A percentile compares a stretch with the other conserved stretches of the same genome.
phyloP scores from a whole-genome alignment of 2,888 invertebrate species.

The Phengaris arion region DNA sequence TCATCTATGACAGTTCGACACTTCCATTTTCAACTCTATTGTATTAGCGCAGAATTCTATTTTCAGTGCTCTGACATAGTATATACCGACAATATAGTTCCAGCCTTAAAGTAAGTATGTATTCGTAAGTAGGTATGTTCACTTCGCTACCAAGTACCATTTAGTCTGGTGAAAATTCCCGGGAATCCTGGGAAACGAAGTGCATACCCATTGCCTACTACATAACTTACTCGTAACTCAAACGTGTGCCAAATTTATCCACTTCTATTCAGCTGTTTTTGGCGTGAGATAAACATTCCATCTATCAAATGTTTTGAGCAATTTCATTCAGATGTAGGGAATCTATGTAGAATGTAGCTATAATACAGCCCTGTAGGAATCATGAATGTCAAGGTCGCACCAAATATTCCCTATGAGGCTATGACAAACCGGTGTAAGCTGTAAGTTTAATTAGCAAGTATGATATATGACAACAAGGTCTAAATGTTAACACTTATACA shows the following conservation, averaged over 20 bases:
- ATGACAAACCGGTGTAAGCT: background rate
- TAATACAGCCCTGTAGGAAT: background rate
- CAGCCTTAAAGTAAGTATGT: too few relatives aligned
- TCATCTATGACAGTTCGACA: too few relatives aligned
- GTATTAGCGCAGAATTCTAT: too few relatives aligned
- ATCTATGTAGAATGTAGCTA: background rate
- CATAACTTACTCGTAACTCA: background rate
- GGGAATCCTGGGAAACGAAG: background rate
- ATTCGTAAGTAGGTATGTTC: too few relatives aligned
- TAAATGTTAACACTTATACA: too few relatives aligned
- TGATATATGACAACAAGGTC: too few relatives aligned
- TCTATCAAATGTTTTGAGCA: background rate
- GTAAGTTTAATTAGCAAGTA: background rate
- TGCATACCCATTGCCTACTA: background rate
- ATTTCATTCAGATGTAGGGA: background rate
- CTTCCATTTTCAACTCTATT: too few relatives aligned
- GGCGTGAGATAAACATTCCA: slow-evolving; percentile 10
- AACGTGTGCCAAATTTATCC: slow-evolving; percentile 16
- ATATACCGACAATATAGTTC: too few relatives aligned
- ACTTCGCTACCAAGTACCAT: too few relatives aligned
- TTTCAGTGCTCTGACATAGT: too few relatives aligned
- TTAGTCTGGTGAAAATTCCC: background rate
- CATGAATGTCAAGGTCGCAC: background rate
- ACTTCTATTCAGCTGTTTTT: slow-evolving; percentile 7
- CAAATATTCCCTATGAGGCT: background rate